Evolutionary conservation across 2,797 vertebrate species (phyloP).

Genomic region (Setipinna tenuifilis): DNA sequence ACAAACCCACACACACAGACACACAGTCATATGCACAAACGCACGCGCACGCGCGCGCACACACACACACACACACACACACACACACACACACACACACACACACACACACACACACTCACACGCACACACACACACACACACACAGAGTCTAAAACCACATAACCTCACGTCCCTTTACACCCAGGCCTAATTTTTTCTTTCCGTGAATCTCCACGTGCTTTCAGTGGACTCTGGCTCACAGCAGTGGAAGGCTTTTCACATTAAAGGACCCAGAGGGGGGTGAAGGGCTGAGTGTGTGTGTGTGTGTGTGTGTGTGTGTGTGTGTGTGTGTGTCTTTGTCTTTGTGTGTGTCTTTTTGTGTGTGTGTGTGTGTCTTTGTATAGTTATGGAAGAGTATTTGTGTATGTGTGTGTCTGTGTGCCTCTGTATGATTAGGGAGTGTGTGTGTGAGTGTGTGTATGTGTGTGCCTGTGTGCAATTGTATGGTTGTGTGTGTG

Average conservation of each 20-base stretch:
- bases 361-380: not conserved
- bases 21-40: not conserved
- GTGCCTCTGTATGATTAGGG: too few relatives aligned
- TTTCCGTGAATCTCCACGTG: conserved; percentile 51
- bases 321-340: not conserved
- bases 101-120: not conserved
- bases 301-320: not conserved
- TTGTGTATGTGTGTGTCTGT: not conserved
- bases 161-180: conserved; percentile 20
- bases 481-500: not conserved
- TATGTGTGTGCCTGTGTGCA: too few relatives aligned
- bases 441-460: too few relatives aligned
- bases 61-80: not conserved
- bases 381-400: too few relatives aligned
- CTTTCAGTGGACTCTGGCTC: conserved; percentile 59
- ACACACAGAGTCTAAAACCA: not conserved
- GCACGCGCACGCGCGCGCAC: not conserved
- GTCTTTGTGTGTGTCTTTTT: not conserved
- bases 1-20: not conserved
- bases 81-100: not conserved
- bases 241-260: conserved; percentile 66
- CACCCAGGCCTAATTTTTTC: conserved; percentile 55
- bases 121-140: conserved; percentile 2
- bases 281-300: conserved; percentile 38
- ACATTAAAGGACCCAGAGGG: conserved; percentile 66